These are phyloP conservation scores for Cyclophora albipunctata DNA, from an alignment of 2,888 invertebrate species.

Conservation along the genomic window DNA sequence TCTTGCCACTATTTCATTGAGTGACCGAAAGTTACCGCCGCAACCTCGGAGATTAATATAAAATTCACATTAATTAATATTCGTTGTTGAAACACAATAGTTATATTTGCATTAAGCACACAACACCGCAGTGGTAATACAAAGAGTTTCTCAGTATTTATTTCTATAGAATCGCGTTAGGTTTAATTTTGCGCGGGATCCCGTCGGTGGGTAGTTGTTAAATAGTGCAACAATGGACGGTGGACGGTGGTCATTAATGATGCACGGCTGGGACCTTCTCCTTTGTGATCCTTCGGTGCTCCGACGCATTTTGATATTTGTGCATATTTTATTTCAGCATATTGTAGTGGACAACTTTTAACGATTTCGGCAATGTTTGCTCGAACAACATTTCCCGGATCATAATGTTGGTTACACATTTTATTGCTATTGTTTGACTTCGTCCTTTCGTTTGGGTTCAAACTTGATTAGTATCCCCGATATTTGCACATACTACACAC, in stretches of 20 bases:
- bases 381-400: background rate
- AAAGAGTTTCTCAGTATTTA: slow-evolving; percentile 56
- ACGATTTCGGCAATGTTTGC: slow-evolving; percentile 8
- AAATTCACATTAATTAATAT: slow-evolving; percentile 59
- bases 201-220: slow-evolving; percentile 45
- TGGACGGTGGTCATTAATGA: slow-evolving; percentile 57
- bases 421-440: background rate
- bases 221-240: slow-evolving; percentile 70
- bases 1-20: background rate
- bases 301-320: slow-evolving; percentile 23
- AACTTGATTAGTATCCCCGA: no score
- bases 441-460: no score
- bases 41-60: slow-evolving; percentile 42
- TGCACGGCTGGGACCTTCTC: slow-evolving; percentile 60
- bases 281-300: slow-evolving; percentile 46
- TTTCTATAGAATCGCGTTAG: slow-evolving; percentile 54
- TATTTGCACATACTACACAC: no score
- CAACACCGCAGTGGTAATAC: slow-evolving; percentile 34
- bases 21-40: slow-evolving; percentile 8
- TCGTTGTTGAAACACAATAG: slow-evolving; percentile 47
- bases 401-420: background rate
- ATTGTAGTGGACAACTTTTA: slow-evolving; percentile 9
- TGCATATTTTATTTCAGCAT: slow-evolving; percentile 10
- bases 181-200: slow-evolving; percentile 44
- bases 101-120: slow-evolving; percentile 48